Base-by-base conservation (phyloP, 1,140 invertebrate species). In the Drosophila kohkoa region DNA sequence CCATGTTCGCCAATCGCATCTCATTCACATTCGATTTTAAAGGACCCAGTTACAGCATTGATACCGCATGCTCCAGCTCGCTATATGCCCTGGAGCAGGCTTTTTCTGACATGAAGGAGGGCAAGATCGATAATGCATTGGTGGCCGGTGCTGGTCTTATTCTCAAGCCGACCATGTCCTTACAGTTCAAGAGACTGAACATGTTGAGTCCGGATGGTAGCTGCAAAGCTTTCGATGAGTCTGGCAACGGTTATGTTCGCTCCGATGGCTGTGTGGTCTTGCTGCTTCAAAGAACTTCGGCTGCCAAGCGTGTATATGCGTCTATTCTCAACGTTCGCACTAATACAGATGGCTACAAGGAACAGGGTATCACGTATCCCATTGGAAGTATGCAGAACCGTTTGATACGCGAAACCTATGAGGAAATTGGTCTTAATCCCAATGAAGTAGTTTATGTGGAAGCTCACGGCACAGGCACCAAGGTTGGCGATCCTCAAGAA, bases 1-100 rank as follows among this genome's bases (percentile, higher is more conserved):
- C 98, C 28, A 99, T 99, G 98, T 99, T 99, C 93, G 95, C 98
- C 43, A 99, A 99, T 93, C 95, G 99, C 87, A 95, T 99, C 38
- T 99, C 98, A 0, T 99, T 96, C 93, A 96, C 98, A 7, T 99
- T 99, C 93, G 98, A 99, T 86, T 97, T 99, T 68, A 96, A 93
- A 78, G 93, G 98, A 10, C 98, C 98, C 1, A 99, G 98, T 92
- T 98, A 96, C 92, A 95, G 97, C 3, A 93, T 99, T 5, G 98
- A 99, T 93, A 99, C 98, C 6, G 98, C 98, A 1, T 99, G 98
- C 93, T 99, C 98, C 0, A 99, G 98, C 73, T 97, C 97, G 55
- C 92, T 99, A 86, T 95, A 97, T 88, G 98, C 97, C 1, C 92
- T 99, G 82, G 95, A 98, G 81, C 96, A 98, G 85, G 99, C 98